These are phyloP conservation scores for Xylota segnis DNA, from an alignment of 2,888 invertebrate species.

Conservation along the genomic window DNA sequence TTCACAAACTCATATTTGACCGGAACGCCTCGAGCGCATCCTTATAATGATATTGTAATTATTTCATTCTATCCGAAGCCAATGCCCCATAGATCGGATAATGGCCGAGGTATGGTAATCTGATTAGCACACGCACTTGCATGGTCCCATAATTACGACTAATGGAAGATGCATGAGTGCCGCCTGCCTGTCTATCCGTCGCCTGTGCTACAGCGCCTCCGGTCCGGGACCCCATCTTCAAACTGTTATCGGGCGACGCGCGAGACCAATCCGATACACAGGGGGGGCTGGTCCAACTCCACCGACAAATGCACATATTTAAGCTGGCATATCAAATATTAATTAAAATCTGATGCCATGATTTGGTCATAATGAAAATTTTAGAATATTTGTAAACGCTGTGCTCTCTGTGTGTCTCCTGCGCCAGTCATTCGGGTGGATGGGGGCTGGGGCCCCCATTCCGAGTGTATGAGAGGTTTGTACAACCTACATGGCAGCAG, in stretches of 20 bases:
- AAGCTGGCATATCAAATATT: constrained; percentile 75
- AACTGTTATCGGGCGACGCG: constrained; percentile 2
- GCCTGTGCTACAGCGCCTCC: background rate
- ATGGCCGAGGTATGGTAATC: constrained; percentile 62
- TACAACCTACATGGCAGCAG: constrained; percentile 61
- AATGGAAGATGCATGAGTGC: constrained; percentile 53
- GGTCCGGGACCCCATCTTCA: background rate
- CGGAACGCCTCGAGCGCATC: constrained; percentile 49
- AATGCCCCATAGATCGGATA: constrained; percentile 61
- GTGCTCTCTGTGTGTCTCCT: constrained; percentile 15
- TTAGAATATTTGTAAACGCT: constrained; percentile 74
- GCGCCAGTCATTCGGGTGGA: no score
- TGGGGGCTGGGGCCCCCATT: no score
- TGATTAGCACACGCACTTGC: constrained; percentile 64
- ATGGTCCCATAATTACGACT: constrained; percentile 49
- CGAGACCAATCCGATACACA: constrained; percentile 9
- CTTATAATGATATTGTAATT: constrained; percentile 70
- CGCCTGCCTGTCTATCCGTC: constrained; percentile 28
- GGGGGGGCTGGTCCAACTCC: no score
- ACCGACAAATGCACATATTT: constrained; percentile 61
- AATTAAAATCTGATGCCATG: constrained; percentile 76
- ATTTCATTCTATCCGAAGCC: constrained; percentile 57
- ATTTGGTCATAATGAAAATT: constrained; percentile 76
- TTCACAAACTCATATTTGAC: constrained; percentile 43
- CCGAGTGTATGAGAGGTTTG: constrained; percentile 45